These are phyloP conservation scores for Heliconius charithonia DNA, from an alignment of 2,888 invertebrate genomes.

Conservation along the genomic window DNA sequence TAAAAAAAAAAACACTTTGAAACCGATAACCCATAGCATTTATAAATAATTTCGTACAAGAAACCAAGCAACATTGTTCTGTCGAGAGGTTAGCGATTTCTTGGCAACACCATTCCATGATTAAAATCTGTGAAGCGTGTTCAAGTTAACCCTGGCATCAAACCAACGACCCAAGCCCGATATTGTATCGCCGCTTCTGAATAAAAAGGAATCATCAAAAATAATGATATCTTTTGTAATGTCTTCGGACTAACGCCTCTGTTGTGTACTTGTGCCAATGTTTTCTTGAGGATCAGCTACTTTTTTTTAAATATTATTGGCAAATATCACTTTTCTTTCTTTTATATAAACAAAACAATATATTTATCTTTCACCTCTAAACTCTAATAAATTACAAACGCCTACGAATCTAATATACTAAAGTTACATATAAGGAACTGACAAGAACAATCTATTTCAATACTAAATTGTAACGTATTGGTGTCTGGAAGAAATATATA, in stretches of 20 bases:
- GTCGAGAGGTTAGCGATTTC: conserved; percentile 51
- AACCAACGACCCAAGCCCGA: conserved; percentile 60
- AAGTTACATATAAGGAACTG: too few relatives aligned
- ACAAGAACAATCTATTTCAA: too few relatives aligned
- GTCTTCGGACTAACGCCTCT: conserved; percentile 37
- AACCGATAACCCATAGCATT: background rate
- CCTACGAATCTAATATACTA: too few relatives aligned
- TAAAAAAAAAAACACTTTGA: too few relatives aligned
- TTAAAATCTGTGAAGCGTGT: conserved; percentile 74
- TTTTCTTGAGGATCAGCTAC: conserved; percentile 28
- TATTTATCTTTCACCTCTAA: background rate
- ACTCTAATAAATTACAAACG: too few relatives aligned
- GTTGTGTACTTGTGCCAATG: conserved; percentile 42
- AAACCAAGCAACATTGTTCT: conserved; percentile 19
- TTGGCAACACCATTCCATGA: conserved; percentile 71
- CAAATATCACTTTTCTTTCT: background rate
- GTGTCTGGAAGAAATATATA: too few relatives aligned
- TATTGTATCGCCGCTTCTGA: conserved; percentile 51
- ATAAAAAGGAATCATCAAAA: conserved; percentile 51
- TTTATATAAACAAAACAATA: background rate
- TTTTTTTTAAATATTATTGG: background rate
- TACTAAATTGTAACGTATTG: too few relatives aligned
- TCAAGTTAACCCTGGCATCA: conserved; percentile 71
- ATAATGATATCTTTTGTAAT: conserved; percentile 49
- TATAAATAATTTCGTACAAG: background rate